Percentiles rank a stretch among this genome's conserved stretches.
These are phyloP conservation scores for Lacanobia wlatinum DNA, from an alignment of 2,888 invertebrate species.

Conservation along the genomic window DNA sequence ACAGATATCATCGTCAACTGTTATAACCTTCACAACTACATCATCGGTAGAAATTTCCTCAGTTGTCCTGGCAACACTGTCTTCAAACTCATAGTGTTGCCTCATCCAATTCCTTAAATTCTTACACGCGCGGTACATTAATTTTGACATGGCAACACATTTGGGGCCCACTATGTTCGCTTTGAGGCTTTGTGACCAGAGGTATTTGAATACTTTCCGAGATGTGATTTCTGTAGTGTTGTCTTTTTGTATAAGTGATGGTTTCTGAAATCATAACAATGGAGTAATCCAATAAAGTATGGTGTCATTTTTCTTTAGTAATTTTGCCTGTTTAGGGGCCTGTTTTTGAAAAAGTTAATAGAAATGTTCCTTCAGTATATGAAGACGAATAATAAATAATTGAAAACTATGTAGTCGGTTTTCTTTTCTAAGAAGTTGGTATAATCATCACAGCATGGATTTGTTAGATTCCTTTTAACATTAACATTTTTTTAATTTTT, in stretches of 20 bases:
- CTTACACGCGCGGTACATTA: conserved; percentile 78
- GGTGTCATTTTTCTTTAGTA: too few species aligned
- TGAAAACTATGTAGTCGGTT: too few species aligned
- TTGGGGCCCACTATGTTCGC: conserved; percentile 84
- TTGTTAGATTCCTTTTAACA: too few species aligned
- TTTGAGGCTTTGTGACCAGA: conserved; percentile 80
- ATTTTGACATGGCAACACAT: conserved; percentile 81
- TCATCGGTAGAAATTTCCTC: conserved; percentile 68
- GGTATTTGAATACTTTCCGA: conserved; percentile 79
- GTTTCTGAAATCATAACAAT: conserved; percentile 75
- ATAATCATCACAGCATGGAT: too few species aligned
- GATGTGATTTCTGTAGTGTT: conserved; percentile 70
- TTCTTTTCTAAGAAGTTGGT: too few species aligned
- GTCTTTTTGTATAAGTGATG: conserved; percentile 74
- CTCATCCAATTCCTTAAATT: conserved; percentile 81
- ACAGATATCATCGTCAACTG: conserved; percentile 79
- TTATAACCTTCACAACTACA: conserved; percentile 66
- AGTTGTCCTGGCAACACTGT: conserved; percentile 69
- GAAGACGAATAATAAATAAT: too few species aligned
- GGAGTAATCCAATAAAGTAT: neutral
- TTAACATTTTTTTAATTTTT: too few species aligned
- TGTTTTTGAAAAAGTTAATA: too few species aligned
- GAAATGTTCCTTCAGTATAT: too few species aligned
- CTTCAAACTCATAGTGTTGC: conserved; percentile 77
- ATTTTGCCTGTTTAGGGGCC: too few species aligned